A percentile compares a stretch with the other conserved stretches of the same genome.
Evolutionary conservation across 2,797 vertebrate genomes (phyloP).

Genomic region (Limnodromus scolopaceus): DNA sequence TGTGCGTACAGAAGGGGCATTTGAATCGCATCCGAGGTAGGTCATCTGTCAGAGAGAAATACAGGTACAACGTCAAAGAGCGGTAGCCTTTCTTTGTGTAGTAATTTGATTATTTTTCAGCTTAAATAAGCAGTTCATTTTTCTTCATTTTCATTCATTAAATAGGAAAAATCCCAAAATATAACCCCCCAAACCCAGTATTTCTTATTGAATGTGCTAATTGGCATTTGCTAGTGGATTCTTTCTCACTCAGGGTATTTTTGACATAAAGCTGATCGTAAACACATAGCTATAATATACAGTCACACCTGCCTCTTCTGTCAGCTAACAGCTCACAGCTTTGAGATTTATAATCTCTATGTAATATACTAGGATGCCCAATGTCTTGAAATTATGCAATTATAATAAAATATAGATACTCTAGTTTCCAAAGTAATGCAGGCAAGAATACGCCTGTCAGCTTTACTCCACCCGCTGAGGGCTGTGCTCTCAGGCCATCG

Average conservation of each 20-base stretch:
- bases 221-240: not conserved
- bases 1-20: constrained; percentile 95
- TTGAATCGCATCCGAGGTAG: constrained; percentile 87
- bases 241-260: not conserved
- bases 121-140: not conserved
- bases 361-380: not conserved
- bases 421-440: not conserved
- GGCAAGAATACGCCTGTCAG: not conserved
- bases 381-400: not conserved
- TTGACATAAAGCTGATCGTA: not conserved
- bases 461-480: not conserved
- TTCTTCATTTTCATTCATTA: too few relatives aligned
- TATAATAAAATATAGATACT: not conserved
- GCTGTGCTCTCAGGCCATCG: not conserved
- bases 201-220: not conserved
- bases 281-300: not conserved
- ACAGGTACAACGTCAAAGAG: not conserved
- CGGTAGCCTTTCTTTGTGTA: too few relatives aligned
- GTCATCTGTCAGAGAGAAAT: constrained; percentile 8
- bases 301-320: not conserved
- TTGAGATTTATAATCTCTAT: not conserved
- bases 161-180: not conserved
- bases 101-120: not conserved
- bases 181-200: not conserved
- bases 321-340: not conserved